Evolutionary conservation across 2,888 invertebrate species (phyloP), one percentile per base, ranked within the genome.

Genomic region (Caenorhabditis doughertyi): DNA sequence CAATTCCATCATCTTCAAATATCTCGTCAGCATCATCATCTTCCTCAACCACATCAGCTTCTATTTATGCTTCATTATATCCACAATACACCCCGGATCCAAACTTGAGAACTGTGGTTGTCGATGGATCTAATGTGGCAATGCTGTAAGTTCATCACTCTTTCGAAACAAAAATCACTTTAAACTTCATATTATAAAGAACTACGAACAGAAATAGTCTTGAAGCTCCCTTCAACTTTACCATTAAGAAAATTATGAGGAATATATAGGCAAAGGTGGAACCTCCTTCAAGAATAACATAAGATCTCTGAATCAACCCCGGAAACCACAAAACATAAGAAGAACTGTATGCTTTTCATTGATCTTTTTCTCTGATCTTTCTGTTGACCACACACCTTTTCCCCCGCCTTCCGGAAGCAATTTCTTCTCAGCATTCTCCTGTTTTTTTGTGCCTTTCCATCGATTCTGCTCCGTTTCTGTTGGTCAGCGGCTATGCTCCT

Each of bases 61-160:
- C 44, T n/a, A 11, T 16, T n/a, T 56, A 29, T n/a, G 56, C 56
- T n/a, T 25, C 42, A 42, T 39, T 42, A 2, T 60, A 60, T 35
- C 65, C 65, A 49, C 60, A 65, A 32, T 65, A 47, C 13, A 67
- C 32, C 3, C 49, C 73, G 16, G 55, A 73, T 35, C 39, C 42
- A 9, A 65, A 8, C 29, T 77, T 93, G 16, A 93, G 96, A 79
- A 95, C 95, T 74, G 95, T 97, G 84, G 96, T 97, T 85, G 95
- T 97, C 83, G 97, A 97, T 92, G 97, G 97, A 89, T 96, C 96
- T 92, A 97, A 97, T 92, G 96, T 97, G 23, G 97, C 97, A 44
- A 96, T 97, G 95, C 95, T 95, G 95, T 95, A 92, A 91, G 92
- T 91, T 64, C 44, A 47, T 51, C 13, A 8, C 7, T 8, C 2